Conservation (phyloP, 2,888 invertebrate species). For the Xestia ashworthii region DNA sequence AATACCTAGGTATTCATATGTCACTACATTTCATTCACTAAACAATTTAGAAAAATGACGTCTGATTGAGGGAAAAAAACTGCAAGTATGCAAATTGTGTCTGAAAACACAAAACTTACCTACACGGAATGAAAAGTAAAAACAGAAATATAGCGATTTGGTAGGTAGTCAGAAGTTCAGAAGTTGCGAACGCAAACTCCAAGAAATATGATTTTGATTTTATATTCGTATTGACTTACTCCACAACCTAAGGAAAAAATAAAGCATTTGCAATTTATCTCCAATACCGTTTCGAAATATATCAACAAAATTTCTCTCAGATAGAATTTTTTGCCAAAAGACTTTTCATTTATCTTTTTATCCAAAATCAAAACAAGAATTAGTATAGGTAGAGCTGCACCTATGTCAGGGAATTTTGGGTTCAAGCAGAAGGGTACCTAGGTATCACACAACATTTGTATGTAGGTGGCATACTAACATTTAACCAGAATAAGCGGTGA, state of each 20-base stretch:
- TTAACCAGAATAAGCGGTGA: neutral
- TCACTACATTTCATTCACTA: no score
- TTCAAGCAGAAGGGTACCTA: neutral
- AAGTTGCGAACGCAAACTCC: neutral
- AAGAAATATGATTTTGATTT: neutral
- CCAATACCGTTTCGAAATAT: neutral
- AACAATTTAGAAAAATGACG: neutral
- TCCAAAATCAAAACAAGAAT: neutral
- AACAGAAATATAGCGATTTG: neutral
- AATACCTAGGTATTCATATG: no score
- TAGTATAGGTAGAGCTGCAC: neutral
- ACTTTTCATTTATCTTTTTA: neutral
- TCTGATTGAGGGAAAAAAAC: neutral
- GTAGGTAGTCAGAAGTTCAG: neutral
- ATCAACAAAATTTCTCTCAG: neutral
- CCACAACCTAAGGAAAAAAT: constrained; percentile 5
- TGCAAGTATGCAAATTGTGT: no score
- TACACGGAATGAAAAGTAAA: neutral
- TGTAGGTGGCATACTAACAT: neutral
- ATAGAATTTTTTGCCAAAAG: neutral
- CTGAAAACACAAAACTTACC: neutral
- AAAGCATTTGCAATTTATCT: neutral
- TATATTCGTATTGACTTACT: neutral
- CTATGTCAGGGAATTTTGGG: neutral
- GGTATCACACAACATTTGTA: neutral